phyloP scores from a whole-genome alignment of 2,888 invertebrate species.

The Brenthis hecate region DNA sequence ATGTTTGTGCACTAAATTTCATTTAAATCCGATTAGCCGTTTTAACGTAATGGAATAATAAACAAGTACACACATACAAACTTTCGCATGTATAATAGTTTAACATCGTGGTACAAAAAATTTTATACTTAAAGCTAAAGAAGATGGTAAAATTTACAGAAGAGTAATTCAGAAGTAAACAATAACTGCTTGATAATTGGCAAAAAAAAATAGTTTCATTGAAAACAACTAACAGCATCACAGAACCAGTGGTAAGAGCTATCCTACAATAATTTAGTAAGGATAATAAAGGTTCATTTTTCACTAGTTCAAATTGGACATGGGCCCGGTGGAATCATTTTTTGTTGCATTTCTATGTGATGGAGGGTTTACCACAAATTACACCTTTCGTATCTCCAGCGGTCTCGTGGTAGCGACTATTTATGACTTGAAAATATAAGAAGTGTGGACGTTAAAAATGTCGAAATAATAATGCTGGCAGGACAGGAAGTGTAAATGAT shows the following conservation, averaged over 20 bases:
- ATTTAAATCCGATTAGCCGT: no score
- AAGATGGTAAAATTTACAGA: no score
- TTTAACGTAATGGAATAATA: no score
- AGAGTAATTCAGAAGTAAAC: not conserved
- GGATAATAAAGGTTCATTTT: slow-evolving; percentile 75
- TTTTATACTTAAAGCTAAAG: no score
- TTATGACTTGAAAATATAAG: slow-evolving; percentile 17
- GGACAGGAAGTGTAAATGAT: slow-evolving; percentile 3
- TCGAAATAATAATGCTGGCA: not conserved
- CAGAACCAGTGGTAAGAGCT: slow-evolving; percentile 41
- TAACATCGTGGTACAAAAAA: no score
- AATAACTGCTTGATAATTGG: not conserved
- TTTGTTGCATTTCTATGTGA: slow-evolving; percentile 60
- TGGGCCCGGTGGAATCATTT: slow-evolving; percentile 55
- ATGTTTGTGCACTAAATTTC: no score
- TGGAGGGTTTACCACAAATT: slow-evolving; percentile 60
- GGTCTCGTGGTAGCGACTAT: slow-evolving; percentile 3
- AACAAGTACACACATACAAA: no score
- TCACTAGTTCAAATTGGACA: slow-evolving; percentile 73
- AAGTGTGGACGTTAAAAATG: slow-evolving; percentile 2
- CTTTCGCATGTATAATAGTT: no score
- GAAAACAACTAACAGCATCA: not conserved
- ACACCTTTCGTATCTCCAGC: slow-evolving; percentile 45
- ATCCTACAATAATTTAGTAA: slow-evolving; percentile 62
- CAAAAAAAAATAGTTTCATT: not conserved